Percentiles rank a stretch among this genome's conserved stretches.
Conservation (phyloP, 2,888 invertebrate species). For the Microplitis deprimator region DNA sequence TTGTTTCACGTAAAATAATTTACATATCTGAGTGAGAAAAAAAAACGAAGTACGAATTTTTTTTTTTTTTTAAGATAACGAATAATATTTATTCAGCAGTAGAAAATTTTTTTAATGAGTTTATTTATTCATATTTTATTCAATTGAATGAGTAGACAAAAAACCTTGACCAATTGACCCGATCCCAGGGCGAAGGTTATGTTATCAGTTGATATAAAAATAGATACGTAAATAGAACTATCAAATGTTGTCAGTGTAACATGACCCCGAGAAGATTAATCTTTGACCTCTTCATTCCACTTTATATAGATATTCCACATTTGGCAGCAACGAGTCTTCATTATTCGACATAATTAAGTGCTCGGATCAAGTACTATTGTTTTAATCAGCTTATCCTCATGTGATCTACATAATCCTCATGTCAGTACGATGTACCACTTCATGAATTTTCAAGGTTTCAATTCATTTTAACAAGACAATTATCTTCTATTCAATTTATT, state of each 20-base stretch:
- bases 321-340: conserved; percentile 3
- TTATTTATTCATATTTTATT: background rate
- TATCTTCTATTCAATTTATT: background rate
- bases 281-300: conserved; percentile 17
- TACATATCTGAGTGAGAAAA: background rate
- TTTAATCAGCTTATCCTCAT: conserved; percentile 6
- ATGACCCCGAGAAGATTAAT: background rate
- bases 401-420: conserved; percentile 17
- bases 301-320: background rate
- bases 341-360: conserved; percentile 10
- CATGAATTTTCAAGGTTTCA: conserved; percentile 11
- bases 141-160: background rate
- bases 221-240: background rate
- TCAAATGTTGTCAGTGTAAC: background rate
- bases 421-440: conserved; percentile 11
- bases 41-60: background rate
- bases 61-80: background rate
- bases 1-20: background rate
- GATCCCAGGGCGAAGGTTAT: conserved; percentile 3
- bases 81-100: background rate
- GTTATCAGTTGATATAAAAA: background rate
- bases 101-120: background rate
- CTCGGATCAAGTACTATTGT: conserved; percentile 21
- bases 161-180: conserved; percentile 13
- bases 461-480: background rate